A percentile compares a stretch with the other conserved stretches of the same genome.
Evolutionary conservation across 2,113 vertebrate genomes (phyloP).

Genomic region (Notarius lentiginosus): DNA sequence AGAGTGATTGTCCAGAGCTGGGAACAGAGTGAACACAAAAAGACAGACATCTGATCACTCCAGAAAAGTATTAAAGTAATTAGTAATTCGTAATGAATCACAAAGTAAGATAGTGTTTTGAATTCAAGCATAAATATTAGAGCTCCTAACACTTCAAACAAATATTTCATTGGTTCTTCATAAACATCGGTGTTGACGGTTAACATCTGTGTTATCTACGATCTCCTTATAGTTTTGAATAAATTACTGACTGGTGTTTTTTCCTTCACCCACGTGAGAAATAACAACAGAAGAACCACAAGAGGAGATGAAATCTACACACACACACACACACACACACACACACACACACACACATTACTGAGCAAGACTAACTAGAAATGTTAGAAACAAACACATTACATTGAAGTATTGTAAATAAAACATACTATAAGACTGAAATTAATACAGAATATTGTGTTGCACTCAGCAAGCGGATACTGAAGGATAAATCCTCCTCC

Average conservation of each 20-base stretch:
- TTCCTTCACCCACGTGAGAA: not conserved
- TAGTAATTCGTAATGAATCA: not conserved
- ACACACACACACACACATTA: not conserved
- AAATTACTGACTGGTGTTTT: not conserved
- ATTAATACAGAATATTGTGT: constrained; percentile 10
- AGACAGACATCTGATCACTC: not conserved
- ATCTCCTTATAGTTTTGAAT: not conserved
- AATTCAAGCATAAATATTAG: not conserved
- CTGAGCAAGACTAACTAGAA: not conserved
- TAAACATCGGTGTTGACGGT: not conserved
- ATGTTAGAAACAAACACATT: constrained; percentile 3
- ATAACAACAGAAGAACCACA: constrained; percentile 3
- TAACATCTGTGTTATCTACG: not conserved
- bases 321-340: not conserved
- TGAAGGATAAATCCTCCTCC: not conserved
- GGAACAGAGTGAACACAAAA: constrained; percentile 18
- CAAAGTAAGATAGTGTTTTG: not conserved
- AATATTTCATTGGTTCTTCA: not conserved
- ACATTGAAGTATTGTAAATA: not conserved
- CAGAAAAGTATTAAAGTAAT: not conserved
- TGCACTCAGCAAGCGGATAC: not conserved
- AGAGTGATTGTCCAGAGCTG: constrained; percentile 61
- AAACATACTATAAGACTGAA: constrained; percentile 1
- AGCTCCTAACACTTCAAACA: not conserved
- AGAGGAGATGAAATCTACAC: not conserved